Conservation (phyloP, 2,113 vertebrate genomes). For the Otis tarda region DNA sequence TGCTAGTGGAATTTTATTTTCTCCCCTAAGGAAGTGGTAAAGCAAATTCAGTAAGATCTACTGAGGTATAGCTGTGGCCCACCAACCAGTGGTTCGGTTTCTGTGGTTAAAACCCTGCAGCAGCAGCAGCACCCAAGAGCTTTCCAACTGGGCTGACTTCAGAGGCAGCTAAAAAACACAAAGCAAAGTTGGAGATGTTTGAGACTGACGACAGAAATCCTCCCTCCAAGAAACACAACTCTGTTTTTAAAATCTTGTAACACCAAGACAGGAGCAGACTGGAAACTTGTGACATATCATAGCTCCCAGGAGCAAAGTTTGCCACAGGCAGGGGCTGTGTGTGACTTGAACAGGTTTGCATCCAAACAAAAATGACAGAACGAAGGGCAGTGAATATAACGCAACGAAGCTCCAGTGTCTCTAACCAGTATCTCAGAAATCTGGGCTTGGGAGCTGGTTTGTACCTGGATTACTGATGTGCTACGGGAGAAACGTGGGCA, state of each 20-base stretch:
- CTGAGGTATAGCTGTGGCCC: neutral
- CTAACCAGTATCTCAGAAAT: neutral
- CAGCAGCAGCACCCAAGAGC: accelerated
- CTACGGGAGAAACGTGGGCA: accelerated
- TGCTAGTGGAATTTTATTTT: neutral
- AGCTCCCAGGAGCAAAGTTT: neutral
- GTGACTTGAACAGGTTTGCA: neutral
- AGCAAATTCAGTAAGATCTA: neutral
- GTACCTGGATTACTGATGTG: neutral
- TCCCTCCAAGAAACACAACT: neutral
- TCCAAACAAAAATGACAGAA: neutral
- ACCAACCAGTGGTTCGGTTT: neutral
- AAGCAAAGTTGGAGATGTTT: neutral
- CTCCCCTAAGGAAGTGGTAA: neutral
- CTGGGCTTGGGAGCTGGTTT: neutral
- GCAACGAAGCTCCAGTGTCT: neutral
- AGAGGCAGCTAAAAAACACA: neutral
- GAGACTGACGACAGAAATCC: neutral
- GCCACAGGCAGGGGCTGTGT: neutral
- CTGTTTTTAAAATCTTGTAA: neutral
- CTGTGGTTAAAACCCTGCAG: neutral
- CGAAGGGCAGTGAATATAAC: neutral
- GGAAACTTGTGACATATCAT: neutral
- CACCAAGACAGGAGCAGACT: neutral
- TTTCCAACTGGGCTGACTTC: neutral